These are phyloP conservation scores for Ischnus inquisitorius DNA, from an alignment of 2,888 invertebrate species.

Conservation along the genomic window DNA sequence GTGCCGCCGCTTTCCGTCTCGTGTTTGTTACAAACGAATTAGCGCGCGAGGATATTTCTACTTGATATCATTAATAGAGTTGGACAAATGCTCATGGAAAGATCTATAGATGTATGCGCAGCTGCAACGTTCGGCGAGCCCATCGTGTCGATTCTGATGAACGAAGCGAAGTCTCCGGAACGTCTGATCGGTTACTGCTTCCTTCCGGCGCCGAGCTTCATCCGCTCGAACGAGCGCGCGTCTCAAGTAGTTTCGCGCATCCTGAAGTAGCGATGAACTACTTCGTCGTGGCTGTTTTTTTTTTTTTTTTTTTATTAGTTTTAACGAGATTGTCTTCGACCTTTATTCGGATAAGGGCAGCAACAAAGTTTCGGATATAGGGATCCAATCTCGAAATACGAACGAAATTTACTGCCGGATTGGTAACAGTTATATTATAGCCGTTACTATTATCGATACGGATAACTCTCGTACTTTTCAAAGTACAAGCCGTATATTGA, in stretches of 20 bases:
- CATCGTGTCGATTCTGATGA: neutral
- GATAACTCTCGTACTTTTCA: neutral
- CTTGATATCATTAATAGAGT: neutral
- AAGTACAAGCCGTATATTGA: neutral
- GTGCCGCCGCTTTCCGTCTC: neutral
- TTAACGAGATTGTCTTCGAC: neutral
- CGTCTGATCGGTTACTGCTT: constrained; percentile 43
- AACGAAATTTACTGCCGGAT: no score
- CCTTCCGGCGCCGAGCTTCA: constrained; percentile 1
- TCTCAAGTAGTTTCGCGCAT: neutral
- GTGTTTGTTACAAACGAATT: constrained; percentile 14
- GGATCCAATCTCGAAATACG: no score
- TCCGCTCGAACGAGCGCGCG: constrained; percentile 11
- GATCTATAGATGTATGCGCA: neutral
- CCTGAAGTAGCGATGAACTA: no score
- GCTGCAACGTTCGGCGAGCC: neutral
- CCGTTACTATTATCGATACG: neutral
- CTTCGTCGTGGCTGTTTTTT: neutral
- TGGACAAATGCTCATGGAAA: neutral
- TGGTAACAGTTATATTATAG: no score
- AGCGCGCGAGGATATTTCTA: neutral
- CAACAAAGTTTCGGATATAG: no score
- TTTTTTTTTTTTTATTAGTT: neutral
- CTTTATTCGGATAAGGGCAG: no score
- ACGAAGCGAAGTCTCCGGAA: constrained; percentile 1